phyloP scores from a whole-genome alignment of 1,140 invertebrate genomes.

The Zaprionus kolodkinae region DNA sequence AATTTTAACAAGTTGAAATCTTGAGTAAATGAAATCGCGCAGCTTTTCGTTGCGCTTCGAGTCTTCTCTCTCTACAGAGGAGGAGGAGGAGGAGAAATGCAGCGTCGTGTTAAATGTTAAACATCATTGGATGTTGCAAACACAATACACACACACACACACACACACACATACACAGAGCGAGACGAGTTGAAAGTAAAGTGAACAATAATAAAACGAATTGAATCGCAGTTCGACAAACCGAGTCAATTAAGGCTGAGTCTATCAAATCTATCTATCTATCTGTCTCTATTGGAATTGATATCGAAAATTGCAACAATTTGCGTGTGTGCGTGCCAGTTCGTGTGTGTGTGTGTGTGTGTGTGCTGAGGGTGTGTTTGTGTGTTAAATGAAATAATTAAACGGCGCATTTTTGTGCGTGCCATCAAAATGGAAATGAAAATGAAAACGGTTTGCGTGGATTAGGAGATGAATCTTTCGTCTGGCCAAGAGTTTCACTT shows the following conservation, averaged over 20 bases:
- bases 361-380: neutral
- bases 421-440: conserved; percentile 18
- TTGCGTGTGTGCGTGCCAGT: neutral
- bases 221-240: conserved; percentile 9
- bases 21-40: neutral
- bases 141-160: neutral
- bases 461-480: conserved; percentile 14
- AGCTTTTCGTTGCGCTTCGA: conserved; percentile 5
- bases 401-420: conserved; percentile 18
- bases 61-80: neutral
- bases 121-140: conserved; percentile 7
- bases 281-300: neutral
- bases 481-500: conserved; percentile 11
- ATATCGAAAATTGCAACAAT: conserved; percentile 11
- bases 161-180: neutral
- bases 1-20: conserved; percentile 5
- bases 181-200: conserved; percentile 11
- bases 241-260: conserved; percentile 2
- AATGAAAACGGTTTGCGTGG: conserved; percentile 14
- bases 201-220: conserved; percentile 13
- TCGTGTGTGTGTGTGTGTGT: neutral
- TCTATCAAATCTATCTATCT: neutral
- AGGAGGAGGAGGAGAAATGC: conserved; percentile 8
- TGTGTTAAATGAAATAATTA: conserved; percentile 39
- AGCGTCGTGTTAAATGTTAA: conserved; percentile 19